Conservation (phyloP, 1,140 invertebrate genomes). For the Heliconius hewitsoni region DNA sequence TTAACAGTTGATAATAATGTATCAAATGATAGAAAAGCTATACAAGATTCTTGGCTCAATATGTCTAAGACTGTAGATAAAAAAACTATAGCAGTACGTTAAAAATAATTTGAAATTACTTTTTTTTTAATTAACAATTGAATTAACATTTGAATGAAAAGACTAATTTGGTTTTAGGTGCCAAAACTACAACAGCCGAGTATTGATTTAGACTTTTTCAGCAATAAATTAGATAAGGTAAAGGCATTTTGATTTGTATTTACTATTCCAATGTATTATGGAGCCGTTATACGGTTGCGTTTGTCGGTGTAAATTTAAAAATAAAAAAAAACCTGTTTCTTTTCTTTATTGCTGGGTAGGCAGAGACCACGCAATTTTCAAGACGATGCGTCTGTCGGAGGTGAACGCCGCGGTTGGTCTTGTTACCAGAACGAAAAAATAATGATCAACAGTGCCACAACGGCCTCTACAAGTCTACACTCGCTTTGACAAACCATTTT, state of each 20-base stretch:
- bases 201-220: slow-evolving; percentile 55
- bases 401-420: too few species aligned
- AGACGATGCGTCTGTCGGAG: too few species aligned
- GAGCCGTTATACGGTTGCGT: neutral
- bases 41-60: slow-evolving; percentile 20
- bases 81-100: slow-evolving; percentile 14
- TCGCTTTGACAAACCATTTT: too few species aligned
- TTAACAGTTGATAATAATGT: neutral
- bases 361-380: too few species aligned
- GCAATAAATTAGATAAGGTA: slow-evolving; percentile 62
- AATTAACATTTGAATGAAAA: neutral
- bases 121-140: slow-evolving; percentile 7
- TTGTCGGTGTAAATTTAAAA: neutral
- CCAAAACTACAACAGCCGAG: slow-evolving; percentile 53
- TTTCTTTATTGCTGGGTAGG: too few species aligned
- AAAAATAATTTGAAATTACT: slow-evolving; percentile 3
- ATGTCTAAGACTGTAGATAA: neutral
- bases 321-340: neutral
- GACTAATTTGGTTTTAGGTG: slow-evolving; percentile 51
- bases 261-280: neutral
- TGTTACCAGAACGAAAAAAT: too few species aligned
- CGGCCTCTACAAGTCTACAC: too few species aligned
- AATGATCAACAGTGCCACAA: too few species aligned
- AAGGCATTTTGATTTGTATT: neutral
- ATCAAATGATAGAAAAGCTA: neutral